Evolutionary conservation across 2,113 vertebrate genomes (phyloP), one percentile per base, ranked within the genome.

Genomic region (Oncorhynchus clarkii): DNA sequence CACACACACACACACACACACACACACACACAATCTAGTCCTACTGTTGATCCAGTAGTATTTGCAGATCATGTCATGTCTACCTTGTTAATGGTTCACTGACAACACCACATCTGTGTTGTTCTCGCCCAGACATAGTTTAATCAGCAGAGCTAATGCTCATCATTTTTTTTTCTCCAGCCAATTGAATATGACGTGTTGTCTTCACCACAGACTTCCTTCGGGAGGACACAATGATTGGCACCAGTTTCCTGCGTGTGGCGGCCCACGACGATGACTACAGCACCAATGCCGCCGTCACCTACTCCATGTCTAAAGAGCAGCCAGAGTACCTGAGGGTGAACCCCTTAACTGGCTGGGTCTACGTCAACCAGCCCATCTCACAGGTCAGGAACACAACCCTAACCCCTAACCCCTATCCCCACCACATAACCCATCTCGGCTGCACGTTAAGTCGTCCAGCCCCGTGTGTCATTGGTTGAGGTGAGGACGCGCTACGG

Each of bases 221-320:
- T 16, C 92, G 94, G 59, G 95, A 96, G 76, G 95, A 97, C 72
- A 95, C 95, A 0, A 92, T 91, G 82, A 93, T 95, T 71, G 96
- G 95, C 67, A 96, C 94, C 5, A 97, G 95, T 78, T 96, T 97
- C 80, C 84, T 97, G 80, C 91, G 88, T 34, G 94, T 96, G 62
- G 94, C 92, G 24, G 95, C 95, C 22, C 95, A 89, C 5, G 96
- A 97, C 24, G 94, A 95, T 78, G 96, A 96, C 88, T 95, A 94
- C 68, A 89, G 95, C 83, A 94, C 93, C 73, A 95, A 96, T 18
- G 94, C 95, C 18, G 93, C 92, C 49, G 74, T 96, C 84, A 91
- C 87, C 0, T 97, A 97, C 83, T 95, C 92, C 0, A 91, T 95
- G 86, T 92, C 91, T 4, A 85, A 72, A 13, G 93, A 94, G 51